A percentile compares a stretch with the other conserved stretches of the same genome.
phyloP scores from a whole-genome alignment of 2,888 invertebrate species.

The Trichacis sp. region DNA sequence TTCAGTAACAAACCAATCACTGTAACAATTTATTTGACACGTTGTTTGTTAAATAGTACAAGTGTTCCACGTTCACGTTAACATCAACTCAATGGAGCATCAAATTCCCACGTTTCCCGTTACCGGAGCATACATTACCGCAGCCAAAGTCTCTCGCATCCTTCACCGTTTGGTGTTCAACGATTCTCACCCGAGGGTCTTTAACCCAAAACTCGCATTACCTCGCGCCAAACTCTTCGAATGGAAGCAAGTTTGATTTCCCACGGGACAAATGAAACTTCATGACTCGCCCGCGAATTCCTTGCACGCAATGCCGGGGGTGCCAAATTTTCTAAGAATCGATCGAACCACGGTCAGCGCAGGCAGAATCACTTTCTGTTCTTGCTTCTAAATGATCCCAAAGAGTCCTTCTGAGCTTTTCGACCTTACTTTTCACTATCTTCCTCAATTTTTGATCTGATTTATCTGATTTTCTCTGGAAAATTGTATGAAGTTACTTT shows the following conservation, averaged over 20 bases:
- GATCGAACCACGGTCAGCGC: slow-evolving; percentile 23
- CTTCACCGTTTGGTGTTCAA: slow-evolving; percentile 14
- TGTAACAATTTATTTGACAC: no score
- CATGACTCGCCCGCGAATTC: slow-evolving; percentile 37
- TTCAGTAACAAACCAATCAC: no score
- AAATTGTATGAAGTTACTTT: not conserved
- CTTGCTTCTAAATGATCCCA: slow-evolving; percentile 36
- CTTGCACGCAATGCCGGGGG: slow-evolving; percentile 23
- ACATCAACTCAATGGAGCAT: slow-evolving; percentile 5
- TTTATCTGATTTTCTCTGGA: not conserved
- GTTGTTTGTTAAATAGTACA: no score
- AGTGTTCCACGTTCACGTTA: no score
- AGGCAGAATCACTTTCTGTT: slow-evolving; percentile 26
- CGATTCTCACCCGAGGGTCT: slow-evolving; percentile 37
- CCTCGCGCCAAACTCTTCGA: slow-evolving; percentile 36
- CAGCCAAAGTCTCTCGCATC: slow-evolving; percentile 18
- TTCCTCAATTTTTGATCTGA: not conserved
- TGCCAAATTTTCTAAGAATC: slow-evolving; percentile 32
- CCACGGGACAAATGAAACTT: slow-evolving; percentile 58
- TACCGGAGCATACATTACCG: slow-evolving; percentile 25
- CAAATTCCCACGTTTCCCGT: slow-evolving; percentile 16
- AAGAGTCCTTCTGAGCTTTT: slow-evolving; percentile 21
- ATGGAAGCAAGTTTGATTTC: slow-evolving; percentile 57
- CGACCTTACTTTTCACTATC: slow-evolving; percentile 10
- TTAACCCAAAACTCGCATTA: slow-evolving; percentile 33